A percentile compares a stretch with the other conserved stretches of the same genome.
These are phyloP conservation scores for Odontesthes bonariensis DNA, from an alignment of 2,113 vertebrate genomes.

Conservation along the genomic window DNA sequence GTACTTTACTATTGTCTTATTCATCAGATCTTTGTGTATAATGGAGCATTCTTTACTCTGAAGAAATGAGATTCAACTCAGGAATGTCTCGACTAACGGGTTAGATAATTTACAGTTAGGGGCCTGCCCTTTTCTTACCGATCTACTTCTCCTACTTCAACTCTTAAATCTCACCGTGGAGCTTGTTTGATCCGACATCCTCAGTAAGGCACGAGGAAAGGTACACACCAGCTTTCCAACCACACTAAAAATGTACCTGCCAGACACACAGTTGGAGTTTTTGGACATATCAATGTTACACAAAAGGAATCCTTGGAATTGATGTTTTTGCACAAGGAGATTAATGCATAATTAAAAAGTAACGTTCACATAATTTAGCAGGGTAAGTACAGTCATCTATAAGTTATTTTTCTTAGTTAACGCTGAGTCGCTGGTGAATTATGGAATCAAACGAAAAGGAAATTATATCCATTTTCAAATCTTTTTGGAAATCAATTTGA, in stretches of 20 bases:
- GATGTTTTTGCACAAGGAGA: background rate
- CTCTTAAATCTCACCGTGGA: constrained; percentile 3
- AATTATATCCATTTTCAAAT: no score
- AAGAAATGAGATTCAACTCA: no score
- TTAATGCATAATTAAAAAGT: background rate
- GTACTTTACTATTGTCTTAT: no score
- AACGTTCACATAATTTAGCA: background rate
- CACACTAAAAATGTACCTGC: constrained; percentile 3
- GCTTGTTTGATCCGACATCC: no score
- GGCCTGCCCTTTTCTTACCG: background rate
- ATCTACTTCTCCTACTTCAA: constrained; percentile 2
- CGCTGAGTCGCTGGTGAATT: no score
- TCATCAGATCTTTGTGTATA: no score
- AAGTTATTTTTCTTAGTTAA: background rate
- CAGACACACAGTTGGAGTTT: constrained; percentile 3
- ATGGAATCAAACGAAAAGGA: no score
- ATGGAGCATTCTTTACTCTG: no score
- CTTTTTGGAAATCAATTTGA: background rate
- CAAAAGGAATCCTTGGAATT: background rate
- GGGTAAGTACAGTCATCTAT: background rate
- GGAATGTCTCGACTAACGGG: no score
- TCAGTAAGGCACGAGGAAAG: background rate
- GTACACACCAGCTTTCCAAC: background rate
- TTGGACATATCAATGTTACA: background rate
- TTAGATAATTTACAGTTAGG: background rate